Evolutionary conservation across 2,113 vertebrate species (phyloP).

Genomic region (Marcusenius ussheri): DNA sequence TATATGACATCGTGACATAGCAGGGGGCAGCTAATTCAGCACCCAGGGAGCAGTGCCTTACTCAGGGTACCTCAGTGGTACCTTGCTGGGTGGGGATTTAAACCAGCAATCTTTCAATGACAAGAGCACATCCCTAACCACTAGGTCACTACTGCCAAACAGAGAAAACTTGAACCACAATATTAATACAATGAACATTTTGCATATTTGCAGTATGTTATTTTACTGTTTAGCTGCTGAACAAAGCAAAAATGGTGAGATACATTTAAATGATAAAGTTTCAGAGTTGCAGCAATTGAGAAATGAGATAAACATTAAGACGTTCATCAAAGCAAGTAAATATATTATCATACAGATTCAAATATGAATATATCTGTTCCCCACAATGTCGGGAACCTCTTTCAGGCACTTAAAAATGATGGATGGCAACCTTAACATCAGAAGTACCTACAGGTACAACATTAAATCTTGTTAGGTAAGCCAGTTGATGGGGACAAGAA

Average conservation of each 20-base stretch:
- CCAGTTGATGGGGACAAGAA: not conserved
- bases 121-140: too few species aligned
- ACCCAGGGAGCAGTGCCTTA: too few species aligned
- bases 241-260: not conserved
- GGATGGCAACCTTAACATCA: not conserved
- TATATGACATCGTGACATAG: too few species aligned
- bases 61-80: too few species aligned
- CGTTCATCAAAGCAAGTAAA: not conserved
- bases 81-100: too few species aligned
- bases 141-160: too few species aligned
- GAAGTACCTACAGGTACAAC: not conserved
- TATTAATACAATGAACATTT: not conserved
- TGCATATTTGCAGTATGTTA: not conserved
- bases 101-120: too few species aligned
- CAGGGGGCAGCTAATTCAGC: too few species aligned
- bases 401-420: not conserved
- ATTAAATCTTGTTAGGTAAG: slow-evolving; percentile 4
- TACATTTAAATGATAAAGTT: not conserved
- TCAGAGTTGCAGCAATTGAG: not conserved
- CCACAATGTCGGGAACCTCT: not conserved
- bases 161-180: not conserved
- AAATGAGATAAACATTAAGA: not conserved
- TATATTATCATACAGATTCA: not conserved
- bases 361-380: not conserved
- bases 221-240: not conserved